Base-by-base conservation (phyloP, 2,113 vertebrate species). In the Myotis lucifugus region DNA sequence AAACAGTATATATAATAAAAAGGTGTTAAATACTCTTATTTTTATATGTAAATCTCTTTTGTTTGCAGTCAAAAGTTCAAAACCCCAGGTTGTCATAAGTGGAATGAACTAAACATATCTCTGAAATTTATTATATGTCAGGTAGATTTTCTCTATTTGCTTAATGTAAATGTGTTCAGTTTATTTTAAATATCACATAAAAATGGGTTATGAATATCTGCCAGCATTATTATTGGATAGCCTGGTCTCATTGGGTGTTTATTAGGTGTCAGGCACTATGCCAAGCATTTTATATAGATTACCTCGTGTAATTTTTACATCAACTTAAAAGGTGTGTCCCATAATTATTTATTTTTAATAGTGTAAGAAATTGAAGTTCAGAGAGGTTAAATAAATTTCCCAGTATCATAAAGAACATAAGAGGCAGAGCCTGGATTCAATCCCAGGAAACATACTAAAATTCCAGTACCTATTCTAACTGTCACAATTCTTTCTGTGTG, bases 111-210 rank as follows among this genome's bases (percentile, higher is more conserved):
- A 81, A 12, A 72, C 8, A 34, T 37, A 77, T 25, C 5, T 72
- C 5, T 90, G 34, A 79, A 34, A 74, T 88, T 25, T 77, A 64
- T 82, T 78, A 67, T 69, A 32, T 29, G 25, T 70, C 8, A 70
- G 18, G 9, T 54, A 74, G 13, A 12, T 73, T 56, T 59, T 52
- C 7, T 90, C 5, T 34, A 34, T 87, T 86, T 92, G 37, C 7
- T 23, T 12, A 72, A 48, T 29, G 2, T 82, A 78, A 69, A 73
- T 66, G 13, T n/a, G 19, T 85, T 84, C n/a, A 74, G 42, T 73
- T 82, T 12, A 66, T 67, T 52, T 83, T 95, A n/a, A 95, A 84
- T 74, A 69, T 61, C 15, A 93, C 84, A 88, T 66, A 76, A 88
- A 72, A 90, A 69, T 37, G 18, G 0, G 1, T 52, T 37, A 88